A percentile compares a stretch with the other conserved stretches of the same genome.
Evolutionary conservation across 2,113 vertebrate species (phyloP).

Genomic region (Ondatra zibethicus): DNA sequence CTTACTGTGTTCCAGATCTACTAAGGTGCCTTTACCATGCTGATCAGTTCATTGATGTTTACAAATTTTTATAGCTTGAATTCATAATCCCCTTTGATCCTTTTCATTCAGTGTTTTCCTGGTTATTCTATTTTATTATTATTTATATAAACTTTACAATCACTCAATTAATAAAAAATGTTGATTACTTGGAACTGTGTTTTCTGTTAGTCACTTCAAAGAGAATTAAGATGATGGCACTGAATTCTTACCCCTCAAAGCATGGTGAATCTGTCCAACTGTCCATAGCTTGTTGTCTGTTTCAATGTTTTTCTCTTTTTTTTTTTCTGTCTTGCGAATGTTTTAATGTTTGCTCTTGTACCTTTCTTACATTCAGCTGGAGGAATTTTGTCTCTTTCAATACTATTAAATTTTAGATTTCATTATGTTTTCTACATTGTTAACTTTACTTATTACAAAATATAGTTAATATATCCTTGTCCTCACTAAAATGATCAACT

Average conservation of each 20-base stretch:
- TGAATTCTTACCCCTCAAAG: not conserved
- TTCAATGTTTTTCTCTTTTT: not conserved
- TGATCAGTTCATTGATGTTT: not conserved
- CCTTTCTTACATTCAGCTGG: slow-evolving; percentile 1
- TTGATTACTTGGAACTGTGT: not conserved
- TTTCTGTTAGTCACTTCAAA: slow-evolving; percentile 16
- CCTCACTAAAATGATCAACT: not conserved
- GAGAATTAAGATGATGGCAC: not conserved
- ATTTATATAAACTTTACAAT: not conserved
- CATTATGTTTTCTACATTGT: slow-evolving; percentile 14
- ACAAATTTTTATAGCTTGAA: not conserved
- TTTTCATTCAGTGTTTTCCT: not conserved
- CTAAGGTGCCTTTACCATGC: not conserved
- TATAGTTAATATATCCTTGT: not conserved
- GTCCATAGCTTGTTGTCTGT: not conserved
- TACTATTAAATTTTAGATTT: not conserved
- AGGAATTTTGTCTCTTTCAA: not conserved
- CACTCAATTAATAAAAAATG: not conserved
- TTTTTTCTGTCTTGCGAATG: not conserved
- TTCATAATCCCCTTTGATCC: not conserved
- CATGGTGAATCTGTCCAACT: not conserved
- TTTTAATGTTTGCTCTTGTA: not conserved
- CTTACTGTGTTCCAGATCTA: not conserved
- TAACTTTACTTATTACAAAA: not conserved
- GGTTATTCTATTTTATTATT: not conserved